Evolutionary conservation across 2,888 invertebrate species (phyloP).

Genomic region (Pristionchus mayeri): DNA sequence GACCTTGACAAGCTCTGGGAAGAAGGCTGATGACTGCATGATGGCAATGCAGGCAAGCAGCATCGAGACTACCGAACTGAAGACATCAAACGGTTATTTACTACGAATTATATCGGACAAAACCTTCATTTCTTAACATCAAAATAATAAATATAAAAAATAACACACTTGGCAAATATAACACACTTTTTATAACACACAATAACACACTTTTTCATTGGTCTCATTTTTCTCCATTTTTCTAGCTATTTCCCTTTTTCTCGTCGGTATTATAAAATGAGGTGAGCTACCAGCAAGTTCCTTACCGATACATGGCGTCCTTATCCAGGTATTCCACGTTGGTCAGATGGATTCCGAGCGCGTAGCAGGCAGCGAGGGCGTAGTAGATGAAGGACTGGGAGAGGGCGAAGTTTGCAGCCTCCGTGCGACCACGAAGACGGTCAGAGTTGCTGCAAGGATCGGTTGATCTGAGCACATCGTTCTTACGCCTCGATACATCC

Average conservation of each 20-base stretch:
- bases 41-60: slow-evolving; percentile 48
- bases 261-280: background rate
- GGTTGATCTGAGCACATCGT: background rate
- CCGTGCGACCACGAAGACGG: slow-evolving; percentile 23
- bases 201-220: background rate
- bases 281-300: no score
- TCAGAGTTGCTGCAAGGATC: background rate
- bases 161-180: no score
- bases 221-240: background rate
- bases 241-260: background rate
- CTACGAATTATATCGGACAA: no score
- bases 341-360: slow-evolving; percentile 61
- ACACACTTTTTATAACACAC: no score
- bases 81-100: no score
- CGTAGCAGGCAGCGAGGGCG: slow-evolving; percentile 60
- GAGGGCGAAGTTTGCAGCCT: slow-evolving; percentile 59
- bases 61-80: slow-evolving; percentile 59
- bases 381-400: slow-evolving; percentile 66
- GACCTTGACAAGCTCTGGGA: slow-evolving; percentile 49
- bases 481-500: no score
- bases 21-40: slow-evolving; percentile 46
- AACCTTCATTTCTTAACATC: no score
- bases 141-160: no score
- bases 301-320: slow-evolving; percentile 47
- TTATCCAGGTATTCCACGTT: slow-evolving; percentile 49